Percentiles rank a stretch among this genome's conserved stretches.
phyloP scores from a whole-genome alignment of 92 coral and sea anemone genomes.

The Chrysogorgia sp. region DNA sequence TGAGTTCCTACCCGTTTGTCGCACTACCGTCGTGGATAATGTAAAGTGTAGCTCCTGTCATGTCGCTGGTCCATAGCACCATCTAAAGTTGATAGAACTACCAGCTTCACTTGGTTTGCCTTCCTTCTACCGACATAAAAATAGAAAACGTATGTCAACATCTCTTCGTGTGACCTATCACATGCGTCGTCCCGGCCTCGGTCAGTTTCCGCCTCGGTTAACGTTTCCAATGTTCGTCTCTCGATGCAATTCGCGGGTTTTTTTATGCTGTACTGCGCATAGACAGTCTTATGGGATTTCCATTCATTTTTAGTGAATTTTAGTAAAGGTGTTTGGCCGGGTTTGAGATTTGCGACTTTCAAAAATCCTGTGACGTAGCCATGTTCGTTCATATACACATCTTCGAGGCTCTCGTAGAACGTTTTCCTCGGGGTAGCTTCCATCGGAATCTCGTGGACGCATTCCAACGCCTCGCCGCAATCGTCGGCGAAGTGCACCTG shows the following conservation, averaged over 20 bases:
- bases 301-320: conserved; percentile 19
- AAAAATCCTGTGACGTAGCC: conserved; percentile 20
- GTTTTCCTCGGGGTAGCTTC: neutral
- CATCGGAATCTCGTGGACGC: neutral
- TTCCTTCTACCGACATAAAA: neutral
- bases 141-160: neutral
- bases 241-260: neutral
- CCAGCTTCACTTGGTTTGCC: conserved; percentile 13
- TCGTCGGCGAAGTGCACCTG: conserved; percentile 5
- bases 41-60: conserved; percentile 16
- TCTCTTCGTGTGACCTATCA: neutral
- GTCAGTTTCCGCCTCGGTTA: neutral
- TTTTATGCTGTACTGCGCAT: too few species aligned
- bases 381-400: conserved; percentile 11
- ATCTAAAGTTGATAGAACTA: conserved; percentile 22
- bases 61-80: conserved; percentile 18
- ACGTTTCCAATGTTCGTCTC: too few species aligned
- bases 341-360: conserved; percentile 11
- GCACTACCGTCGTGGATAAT: neutral
- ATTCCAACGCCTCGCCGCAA: conserved; percentile 5
- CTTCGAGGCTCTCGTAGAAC: conserved; percentile 25
- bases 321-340: conserved; percentile 11
- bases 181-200: neutral
- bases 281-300: neutral
- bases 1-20: too few species aligned